A percentile compares a stretch with the other conserved stretches of the same genome.
Conservation (phyloP, 2,113 vertebrate species). For the Notechis scutatus region DNA sequence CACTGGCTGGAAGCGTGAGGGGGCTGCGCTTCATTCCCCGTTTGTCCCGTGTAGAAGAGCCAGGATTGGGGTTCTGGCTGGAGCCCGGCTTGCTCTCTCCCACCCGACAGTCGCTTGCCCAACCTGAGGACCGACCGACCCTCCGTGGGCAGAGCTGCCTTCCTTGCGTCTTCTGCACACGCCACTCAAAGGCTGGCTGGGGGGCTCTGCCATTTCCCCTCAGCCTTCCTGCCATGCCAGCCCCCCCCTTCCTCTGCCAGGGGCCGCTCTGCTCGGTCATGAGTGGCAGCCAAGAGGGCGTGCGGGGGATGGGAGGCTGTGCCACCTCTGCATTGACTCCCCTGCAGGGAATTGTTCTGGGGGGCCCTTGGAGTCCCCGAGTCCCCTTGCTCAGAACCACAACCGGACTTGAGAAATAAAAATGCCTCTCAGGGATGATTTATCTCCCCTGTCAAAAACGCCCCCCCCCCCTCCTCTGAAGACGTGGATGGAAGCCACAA, state of each 20-base stretch:
- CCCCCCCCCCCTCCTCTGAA: accelerated
- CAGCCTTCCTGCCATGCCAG: not conserved
- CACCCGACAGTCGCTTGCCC: not conserved
- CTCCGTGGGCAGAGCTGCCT: not conserved
- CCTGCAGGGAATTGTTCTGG: not conserved
- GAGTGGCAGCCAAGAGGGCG: not conserved
- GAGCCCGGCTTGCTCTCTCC: not conserved
- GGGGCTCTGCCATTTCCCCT: too few species aligned
- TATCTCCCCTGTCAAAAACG: not conserved
- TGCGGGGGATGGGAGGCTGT: not conserved
- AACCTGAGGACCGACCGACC: not conserved
- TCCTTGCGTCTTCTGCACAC: not conserved
- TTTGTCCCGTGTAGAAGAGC: not conserved
- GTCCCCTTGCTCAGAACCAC: not conserved
- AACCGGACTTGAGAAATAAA: not conserved
- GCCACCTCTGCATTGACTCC: not conserved
- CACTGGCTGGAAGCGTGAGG: not conserved
- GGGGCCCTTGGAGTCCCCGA: not conserved
- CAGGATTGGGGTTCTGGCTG: not conserved
- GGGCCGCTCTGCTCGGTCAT: not conserved
- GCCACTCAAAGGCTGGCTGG: not conserved
- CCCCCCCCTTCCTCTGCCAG: too few species aligned
- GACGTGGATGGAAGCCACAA: too few species aligned
- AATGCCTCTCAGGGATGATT: not conserved
- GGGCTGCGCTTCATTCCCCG: not conserved